phyloP scores from a whole-genome alignment of 1,140 invertebrate genomes.

The Berghia stephanieae region DNA sequence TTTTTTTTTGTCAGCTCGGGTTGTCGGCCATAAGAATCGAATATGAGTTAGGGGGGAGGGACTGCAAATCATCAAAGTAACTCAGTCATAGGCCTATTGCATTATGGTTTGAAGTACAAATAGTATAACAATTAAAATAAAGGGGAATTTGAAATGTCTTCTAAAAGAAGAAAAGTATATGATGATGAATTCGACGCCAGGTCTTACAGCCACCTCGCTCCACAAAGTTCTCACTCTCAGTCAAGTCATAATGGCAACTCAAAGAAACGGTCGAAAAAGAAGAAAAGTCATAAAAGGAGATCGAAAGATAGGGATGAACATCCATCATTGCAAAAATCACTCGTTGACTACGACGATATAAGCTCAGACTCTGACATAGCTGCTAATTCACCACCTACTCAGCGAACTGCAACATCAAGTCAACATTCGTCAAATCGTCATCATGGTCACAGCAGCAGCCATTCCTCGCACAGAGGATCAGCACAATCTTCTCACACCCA shows the following conservation, averaged over 20 bases:
- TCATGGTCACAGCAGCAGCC: slow-evolving; percentile 23
- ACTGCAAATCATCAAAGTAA: too few species aligned
- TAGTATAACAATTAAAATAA: too few species aligned
- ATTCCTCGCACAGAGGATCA: slow-evolving; percentile 27
- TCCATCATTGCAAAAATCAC: slow-evolving; percentile 44
- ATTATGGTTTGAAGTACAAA: too few species aligned
- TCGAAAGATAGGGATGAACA: slow-evolving; percentile 48
- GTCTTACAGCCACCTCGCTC: slow-evolving; percentile 53
- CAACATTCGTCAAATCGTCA: neutral
- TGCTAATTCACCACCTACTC: too few species aligned
- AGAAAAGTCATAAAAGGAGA: slow-evolving; percentile 40
- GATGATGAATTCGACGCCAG: slow-evolving; percentile 59
- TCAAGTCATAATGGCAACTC: slow-evolving; percentile 17
- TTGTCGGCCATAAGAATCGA: too few species aligned
- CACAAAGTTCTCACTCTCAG: slow-evolving; percentile 29
- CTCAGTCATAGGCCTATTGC: too few species aligned
- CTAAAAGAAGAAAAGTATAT: slow-evolving; percentile 25
- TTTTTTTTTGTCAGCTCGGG: too few species aligned
- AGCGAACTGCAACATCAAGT: slow-evolving; percentile 2
- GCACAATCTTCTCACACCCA: neutral
- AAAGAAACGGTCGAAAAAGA: slow-evolving; percentile 38
- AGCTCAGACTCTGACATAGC: slow-evolving; percentile 47
- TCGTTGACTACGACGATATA: slow-evolving; percentile 63
- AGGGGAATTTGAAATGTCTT: too few species aligned
- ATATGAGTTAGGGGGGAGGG: too few species aligned